These are phyloP conservation scores for Catharus bicknelli DNA, from an alignment of 2,113 vertebrate genomes.

Conservation along the genomic window DNA sequence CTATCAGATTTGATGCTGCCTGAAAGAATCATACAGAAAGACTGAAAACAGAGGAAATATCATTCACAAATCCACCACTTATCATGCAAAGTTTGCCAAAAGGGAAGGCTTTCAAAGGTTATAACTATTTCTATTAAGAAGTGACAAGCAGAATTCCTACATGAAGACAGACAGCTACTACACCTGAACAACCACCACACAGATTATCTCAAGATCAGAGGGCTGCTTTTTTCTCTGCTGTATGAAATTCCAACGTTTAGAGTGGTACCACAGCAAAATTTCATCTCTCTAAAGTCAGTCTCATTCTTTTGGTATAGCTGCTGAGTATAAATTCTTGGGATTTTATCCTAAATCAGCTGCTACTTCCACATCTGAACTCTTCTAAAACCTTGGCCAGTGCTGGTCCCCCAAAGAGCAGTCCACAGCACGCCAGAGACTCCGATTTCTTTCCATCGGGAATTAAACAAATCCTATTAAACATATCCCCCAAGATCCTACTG, in stretches of 20 bases:
- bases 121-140: neutral
- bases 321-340: neutral
- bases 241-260: neutral
- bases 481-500: neutral
- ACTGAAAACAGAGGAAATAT: neutral
- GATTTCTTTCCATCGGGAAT: neutral
- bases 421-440: neutral
- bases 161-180: neutral
- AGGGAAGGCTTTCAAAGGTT: neutral
- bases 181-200: accelerated
- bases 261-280: neutral
- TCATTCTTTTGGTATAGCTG: neutral
- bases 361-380: neutral
- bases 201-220: neutral
- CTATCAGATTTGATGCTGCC: conserved; percentile 93
- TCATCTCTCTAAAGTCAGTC: neutral
- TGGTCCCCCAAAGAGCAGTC: neutral
- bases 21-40: conserved; percentile 64
- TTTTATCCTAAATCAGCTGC: neutral
- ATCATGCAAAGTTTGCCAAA: neutral
- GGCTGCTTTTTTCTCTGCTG: neutral
- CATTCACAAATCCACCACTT: neutral
- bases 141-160: neutral
- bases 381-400: neutral
- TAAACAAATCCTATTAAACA: neutral